phyloP scores from a whole-genome alignment of 2,888 invertebrate species.

The Clepsis dumicolana region DNA sequence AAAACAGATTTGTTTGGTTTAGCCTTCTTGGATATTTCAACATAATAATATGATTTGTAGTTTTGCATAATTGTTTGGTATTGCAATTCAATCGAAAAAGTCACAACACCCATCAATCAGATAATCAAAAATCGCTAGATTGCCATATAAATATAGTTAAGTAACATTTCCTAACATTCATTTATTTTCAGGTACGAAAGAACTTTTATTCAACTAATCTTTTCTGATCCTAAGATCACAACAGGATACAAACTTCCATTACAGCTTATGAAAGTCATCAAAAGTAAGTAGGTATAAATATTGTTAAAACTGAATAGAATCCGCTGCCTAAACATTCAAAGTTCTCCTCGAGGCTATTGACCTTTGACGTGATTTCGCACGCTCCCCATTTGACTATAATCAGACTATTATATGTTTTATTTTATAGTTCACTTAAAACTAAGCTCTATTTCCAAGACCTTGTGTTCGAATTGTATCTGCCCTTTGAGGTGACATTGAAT shows the following conservation, averaged over 20 bases:
- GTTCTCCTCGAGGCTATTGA: slow-evolving; percentile 35
- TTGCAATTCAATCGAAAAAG: not conserved
- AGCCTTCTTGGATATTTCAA: too few species aligned
- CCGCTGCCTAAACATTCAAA: slow-evolving; percentile 46
- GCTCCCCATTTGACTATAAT: slow-evolving; percentile 44
- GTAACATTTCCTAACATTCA: too few species aligned
- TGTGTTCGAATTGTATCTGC: not conserved
- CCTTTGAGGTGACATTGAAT: slow-evolving; percentile 43
- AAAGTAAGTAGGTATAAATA: not conserved
- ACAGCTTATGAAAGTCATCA: not conserved
- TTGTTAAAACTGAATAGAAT: slow-evolving; percentile 3
- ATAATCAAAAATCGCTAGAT: too few species aligned
- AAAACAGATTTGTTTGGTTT: too few species aligned
- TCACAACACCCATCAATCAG: not conserved
- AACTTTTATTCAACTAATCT: not conserved
- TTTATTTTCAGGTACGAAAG: not conserved
- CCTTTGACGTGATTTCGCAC: slow-evolving; percentile 46
- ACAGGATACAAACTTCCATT: not conserved
- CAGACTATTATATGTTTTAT: not conserved
- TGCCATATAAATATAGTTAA: too few species aligned
- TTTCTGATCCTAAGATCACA: not conserved
- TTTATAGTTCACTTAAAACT: not conserved
- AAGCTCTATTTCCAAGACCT: not conserved
- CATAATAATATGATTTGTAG: too few species aligned
- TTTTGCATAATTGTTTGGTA: too few species aligned